Percentiles rank a stretch among this genome's conserved stretches.
Conservation (phyloP, 1,140 invertebrate genomes). For the Pogonomyrmex californicus region DNA sequence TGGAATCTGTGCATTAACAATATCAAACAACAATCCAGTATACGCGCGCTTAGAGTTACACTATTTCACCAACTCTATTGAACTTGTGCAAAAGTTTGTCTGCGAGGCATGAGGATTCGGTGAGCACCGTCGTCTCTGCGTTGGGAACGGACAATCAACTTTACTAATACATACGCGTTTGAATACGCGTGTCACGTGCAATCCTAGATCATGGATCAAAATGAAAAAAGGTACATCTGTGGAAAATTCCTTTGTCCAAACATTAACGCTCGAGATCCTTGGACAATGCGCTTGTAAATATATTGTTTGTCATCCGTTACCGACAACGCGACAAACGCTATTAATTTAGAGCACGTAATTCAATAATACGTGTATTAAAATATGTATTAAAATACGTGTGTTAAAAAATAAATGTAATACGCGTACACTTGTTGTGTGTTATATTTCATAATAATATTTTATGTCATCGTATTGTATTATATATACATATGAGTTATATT, state of each 20-base stretch:
- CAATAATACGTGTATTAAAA: not conserved
- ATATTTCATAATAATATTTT: not conserved
- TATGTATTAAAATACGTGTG: not conserved
- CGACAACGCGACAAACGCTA: not conserved
- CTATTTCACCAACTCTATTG: conserved; percentile 26
- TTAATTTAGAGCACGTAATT: not conserved
- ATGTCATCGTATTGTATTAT: not conserved
- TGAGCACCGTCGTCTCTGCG: not conserved
- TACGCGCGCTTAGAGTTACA: conserved; percentile 9
- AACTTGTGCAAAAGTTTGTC: conserved; percentile 11
- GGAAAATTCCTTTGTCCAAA: not conserved
- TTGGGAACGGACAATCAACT: conserved; percentile 3
- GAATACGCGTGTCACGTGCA: not conserved
- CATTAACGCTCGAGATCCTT: not conserved
- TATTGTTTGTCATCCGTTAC: not conserved
- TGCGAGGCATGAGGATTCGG: conserved; percentile 4
- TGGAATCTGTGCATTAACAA: not conserved
- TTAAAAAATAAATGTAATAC: not conserved
- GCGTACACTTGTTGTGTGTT: not conserved
- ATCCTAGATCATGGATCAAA: not conserved
- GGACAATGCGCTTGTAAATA: not conserved
- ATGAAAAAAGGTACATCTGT: conserved; percentile 6
- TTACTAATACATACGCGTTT: conserved; percentile 12
- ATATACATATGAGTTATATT: not conserved
- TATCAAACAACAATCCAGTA: not conserved